Conservation (phyloP, 2,113 vertebrate genomes). For the Gallinago undulata region DNA sequence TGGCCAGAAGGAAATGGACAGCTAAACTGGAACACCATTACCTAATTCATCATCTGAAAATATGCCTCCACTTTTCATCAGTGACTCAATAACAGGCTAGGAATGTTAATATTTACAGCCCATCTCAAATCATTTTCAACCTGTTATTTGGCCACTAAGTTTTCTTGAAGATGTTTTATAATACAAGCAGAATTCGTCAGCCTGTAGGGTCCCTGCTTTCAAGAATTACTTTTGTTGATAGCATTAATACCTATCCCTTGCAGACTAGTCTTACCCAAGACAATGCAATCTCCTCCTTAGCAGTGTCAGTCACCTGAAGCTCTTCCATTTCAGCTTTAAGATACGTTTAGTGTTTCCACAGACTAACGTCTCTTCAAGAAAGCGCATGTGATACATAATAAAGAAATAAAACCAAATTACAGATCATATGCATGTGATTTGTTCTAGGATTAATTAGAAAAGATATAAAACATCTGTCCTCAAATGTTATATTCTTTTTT, state of each 20-base stretch:
- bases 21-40: not conserved
- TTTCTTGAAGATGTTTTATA: not conserved
- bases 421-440: not conserved
- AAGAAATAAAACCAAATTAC: not conserved
- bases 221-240: not conserved
- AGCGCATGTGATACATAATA: not conserved
- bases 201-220: not conserved
- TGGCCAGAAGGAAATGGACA: not conserved
- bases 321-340: not conserved
- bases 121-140: not conserved
- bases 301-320: not conserved
- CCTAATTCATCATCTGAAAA: not conserved
- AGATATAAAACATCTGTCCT: not conserved
- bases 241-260: not conserved
- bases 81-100: not conserved
- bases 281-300: not conserved
- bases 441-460: not conserved
- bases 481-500: not conserved
- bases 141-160: not conserved
- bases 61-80: not conserved
- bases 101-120: not conserved
- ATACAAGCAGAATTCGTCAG: not conserved
- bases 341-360: not conserved
- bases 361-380: not conserved
- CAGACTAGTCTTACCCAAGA: not conserved